These are phyloP conservation scores for Sciaenops ocellatus DNA, from an alignment of 2,797 vertebrate species.

Conservation along the genomic window DNA sequence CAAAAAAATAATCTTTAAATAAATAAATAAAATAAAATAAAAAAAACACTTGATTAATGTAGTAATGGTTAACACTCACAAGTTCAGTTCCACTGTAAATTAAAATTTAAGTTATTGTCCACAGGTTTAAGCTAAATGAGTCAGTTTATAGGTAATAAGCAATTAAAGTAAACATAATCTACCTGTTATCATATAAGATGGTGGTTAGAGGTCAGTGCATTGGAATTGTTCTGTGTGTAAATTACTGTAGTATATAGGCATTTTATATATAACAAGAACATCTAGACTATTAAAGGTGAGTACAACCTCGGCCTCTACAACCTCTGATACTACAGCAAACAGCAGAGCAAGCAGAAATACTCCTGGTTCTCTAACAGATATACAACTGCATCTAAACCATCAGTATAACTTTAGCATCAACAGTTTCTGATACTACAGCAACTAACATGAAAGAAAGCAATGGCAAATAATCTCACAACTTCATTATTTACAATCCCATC, in stretches of 20 bases:
- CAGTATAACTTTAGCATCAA: no score
- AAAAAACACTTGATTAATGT: no score
- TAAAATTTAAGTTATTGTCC: not conserved
- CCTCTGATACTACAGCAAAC: not conserved
- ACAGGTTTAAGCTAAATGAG: not conserved
- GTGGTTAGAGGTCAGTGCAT: not conserved
- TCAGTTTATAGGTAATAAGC: not conserved
- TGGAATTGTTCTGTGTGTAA: not conserved
- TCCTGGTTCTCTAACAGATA: no score
- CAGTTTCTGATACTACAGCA: no score
- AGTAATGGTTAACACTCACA: not conserved
- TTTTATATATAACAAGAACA: not conserved
- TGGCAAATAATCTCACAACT: not conserved
- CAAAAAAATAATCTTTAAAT: no score
- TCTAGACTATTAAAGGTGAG: not conserved
- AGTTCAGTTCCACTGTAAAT: not conserved
- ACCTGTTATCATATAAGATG: constrained; percentile 1
- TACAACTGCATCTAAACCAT: no score
- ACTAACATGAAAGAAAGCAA: not conserved
- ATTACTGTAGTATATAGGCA: not conserved
- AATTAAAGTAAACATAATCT: not conserved
- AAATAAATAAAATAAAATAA: no score
- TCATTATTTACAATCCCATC: no score
- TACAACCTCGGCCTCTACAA: not conserved
- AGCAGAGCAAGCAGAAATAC: no score